Evolutionary conservation across 2,797 vertebrate species (phyloP).

Genomic region (Smutsia gigantea): DNA sequence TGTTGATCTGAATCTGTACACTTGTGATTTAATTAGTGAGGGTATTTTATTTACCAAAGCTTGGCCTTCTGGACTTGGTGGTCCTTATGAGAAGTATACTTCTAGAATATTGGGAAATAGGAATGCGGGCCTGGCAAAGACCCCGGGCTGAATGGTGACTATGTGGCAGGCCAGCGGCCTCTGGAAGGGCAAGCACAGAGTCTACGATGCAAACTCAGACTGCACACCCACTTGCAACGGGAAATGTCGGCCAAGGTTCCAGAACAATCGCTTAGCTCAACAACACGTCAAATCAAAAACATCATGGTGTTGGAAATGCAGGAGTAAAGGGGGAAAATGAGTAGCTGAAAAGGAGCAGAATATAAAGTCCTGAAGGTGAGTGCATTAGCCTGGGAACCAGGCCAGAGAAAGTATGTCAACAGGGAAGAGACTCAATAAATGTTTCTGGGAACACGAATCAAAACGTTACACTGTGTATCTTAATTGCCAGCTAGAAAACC

Average conservation of each 20-base stretch:
- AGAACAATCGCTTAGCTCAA: background rate
- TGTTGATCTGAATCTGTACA: background rate
- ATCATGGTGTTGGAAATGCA: accelerated
- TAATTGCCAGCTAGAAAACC: background rate
- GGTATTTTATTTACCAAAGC: background rate
- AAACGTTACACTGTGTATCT: accelerated
- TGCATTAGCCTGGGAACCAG: background rate
- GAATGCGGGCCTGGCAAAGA: background rate
- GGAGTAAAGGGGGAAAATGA: background rate
- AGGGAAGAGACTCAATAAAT: background rate
- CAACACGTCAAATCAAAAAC: background rate
- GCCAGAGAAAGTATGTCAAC: background rate
- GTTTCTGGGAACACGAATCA: background rate
- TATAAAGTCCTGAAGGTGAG: background rate
- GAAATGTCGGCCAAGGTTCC: background rate
- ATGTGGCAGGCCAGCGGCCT: background rate
- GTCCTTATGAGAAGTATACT: background rate
- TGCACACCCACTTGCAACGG: background rate
- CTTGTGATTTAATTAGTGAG: constrained; percentile 11
- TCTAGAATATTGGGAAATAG: background rate
- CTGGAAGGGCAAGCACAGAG: background rate
- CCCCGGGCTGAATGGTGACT: background rate
- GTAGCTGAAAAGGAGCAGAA: background rate
- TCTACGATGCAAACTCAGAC: background rate
- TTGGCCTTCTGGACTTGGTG: background rate